Percentiles rank a stretch among this genome's conserved stretches.
These are phyloP conservation scores for Plectrocnemia conspersa DNA, from an alignment of 1,140 invertebrate genomes.

Conservation along the genomic window DNA sequence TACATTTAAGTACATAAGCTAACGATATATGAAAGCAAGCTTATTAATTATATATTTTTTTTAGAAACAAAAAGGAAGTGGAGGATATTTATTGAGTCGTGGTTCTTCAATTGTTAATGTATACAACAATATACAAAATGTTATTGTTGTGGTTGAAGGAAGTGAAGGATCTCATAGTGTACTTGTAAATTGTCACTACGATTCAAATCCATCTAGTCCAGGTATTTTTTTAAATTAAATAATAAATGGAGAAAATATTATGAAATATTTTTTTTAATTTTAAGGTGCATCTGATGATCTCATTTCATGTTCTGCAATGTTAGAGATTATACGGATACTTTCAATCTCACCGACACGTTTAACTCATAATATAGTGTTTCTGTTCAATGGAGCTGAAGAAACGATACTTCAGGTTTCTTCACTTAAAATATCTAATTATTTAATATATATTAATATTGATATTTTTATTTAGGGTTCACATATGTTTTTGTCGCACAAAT, in stretches of 20 bases:
- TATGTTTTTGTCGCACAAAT: conserved; percentile 72
- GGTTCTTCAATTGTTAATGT: conserved; percentile 45
- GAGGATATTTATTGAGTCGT: conserved; percentile 50
- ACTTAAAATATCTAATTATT: neutral
- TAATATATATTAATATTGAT: neutral
- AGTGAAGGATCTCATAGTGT: conserved; percentile 53
- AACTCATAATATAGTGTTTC: conserved; percentile 62
- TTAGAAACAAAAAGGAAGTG: conserved; percentile 37
- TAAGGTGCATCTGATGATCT: conserved; percentile 70
- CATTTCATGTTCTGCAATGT: conserved; percentile 69
- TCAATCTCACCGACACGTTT: conserved; percentile 52
- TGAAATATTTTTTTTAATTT: conserved; percentile 15
- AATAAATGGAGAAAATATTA: neutral
- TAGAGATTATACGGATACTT: conserved; percentile 64
- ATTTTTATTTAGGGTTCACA: conserved; percentile 57
- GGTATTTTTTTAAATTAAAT: conserved; percentile 41
- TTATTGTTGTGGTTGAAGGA: conserved; percentile 62
- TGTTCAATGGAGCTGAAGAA: conserved; percentile 80
- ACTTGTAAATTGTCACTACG: conserved; percentile 80
- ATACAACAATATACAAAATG: conserved; percentile 59
- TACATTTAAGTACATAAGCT: neutral
- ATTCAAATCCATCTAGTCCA: conserved; percentile 68
- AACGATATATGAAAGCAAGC: neutral
- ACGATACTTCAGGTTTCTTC: conserved; percentile 52
- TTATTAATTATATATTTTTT: neutral